Evolutionary conservation across 2,888 invertebrate species (phyloP), one percentile per base, ranked within the genome.

Genomic region (Lasioglossum calceatum): DNA sequence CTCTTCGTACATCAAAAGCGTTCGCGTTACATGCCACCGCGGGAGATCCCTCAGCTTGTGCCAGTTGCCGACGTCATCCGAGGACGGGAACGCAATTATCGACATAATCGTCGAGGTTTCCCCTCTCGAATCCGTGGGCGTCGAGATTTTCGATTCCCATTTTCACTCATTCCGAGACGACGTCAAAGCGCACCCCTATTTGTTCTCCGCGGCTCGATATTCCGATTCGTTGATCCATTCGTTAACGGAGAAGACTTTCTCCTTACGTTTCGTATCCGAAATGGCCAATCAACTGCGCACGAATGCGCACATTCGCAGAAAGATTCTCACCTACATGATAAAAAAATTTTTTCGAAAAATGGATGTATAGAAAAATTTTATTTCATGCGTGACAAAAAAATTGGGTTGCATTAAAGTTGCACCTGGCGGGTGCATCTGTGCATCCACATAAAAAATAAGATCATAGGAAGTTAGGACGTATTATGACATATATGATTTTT

Each of bases 171-270:
- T 58, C 81, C 47, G 81, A 86, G 80, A 79, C 86, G 87, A 87
- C 82, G 87, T 91, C 92, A 92, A 91, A 91, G 91, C 84, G 70
- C 76, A 81, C 92, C 92, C 92, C 81, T 92, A 92, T 92, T 92
- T 92, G 87, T 91, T 85, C 85, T 88, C 89, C 82, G 82, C 77
- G 61, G 74, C 64, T 83, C 75, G 90, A 90, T 86, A 85, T 92
- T 91, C 90, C 87, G 73, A 83, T 88, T 87, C 87, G 91, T 87
- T 88, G 90, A 85, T 88, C 79, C 77, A 58, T 79, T 85, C 76
- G 85, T 83, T 87, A 87, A 76, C 77, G 14, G 82, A 87, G 86
- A 87, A 91, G 86, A 82, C 79, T 83, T 70, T 42, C 42, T 70
- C 70, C 70, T 70, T 77, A 73, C 80, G 77, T 36, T 67, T 36